Conservation (phyloP, 1,140 invertebrate species). For the Drosophila takahashii region DNA sequence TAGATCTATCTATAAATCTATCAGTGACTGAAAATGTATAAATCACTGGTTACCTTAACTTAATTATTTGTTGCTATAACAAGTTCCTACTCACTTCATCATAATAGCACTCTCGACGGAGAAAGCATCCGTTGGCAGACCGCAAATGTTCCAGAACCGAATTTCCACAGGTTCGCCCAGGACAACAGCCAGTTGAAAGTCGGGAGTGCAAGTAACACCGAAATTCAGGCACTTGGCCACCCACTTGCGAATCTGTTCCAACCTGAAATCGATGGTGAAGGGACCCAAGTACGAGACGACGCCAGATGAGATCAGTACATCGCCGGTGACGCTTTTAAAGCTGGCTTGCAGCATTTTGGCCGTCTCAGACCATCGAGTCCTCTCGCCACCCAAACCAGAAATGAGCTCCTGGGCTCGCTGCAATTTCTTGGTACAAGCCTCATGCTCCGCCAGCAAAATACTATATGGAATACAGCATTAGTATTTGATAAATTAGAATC, state of each 20-base stretch:
- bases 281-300: conserved; percentile 96
- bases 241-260: conserved; percentile 89
- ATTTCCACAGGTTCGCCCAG: conserved; percentile 95
- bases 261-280: conserved; percentile 92
- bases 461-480: conserved; percentile 77
- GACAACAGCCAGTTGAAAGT: conserved; percentile 90
- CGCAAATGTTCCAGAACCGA: conserved; percentile 95
- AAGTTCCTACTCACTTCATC: conserved; percentile 87
- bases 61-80: not conserved
- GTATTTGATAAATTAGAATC: not conserved
- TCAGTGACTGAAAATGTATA: no score
- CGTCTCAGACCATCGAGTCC: conserved; percentile 92
- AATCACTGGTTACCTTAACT: no score
- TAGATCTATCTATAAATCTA: no score
- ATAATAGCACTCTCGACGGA: conserved; percentile 97
- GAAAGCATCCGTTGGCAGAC: conserved; percentile 94
- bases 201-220: conserved; percentile 90
- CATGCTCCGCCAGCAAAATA: conserved; percentile 92
- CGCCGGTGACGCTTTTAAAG: conserved; percentile 89
- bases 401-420: conserved; percentile 97
- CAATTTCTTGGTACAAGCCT: conserved; percentile 94
- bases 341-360: conserved; percentile 90
- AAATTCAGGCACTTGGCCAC: conserved; percentile 87
- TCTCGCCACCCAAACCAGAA: conserved; percentile 93
- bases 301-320: conserved; percentile 94